Evolutionary conservation across 2,113 vertebrate species (phyloP), one percentile per base, ranked within the genome.

Genomic region (Chaetodon trifascialis): DNA sequence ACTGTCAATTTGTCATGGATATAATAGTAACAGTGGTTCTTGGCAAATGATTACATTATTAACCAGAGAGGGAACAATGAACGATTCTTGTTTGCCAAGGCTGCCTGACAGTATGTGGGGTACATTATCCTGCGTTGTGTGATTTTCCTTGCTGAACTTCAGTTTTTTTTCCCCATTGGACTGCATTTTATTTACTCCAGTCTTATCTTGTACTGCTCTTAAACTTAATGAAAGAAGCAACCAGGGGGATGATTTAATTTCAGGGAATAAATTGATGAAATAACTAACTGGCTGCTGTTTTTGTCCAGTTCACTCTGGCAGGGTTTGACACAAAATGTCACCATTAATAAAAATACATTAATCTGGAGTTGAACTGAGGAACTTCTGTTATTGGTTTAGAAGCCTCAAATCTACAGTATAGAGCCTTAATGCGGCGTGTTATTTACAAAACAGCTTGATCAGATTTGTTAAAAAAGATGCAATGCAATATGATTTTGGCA

Each of bases 1-100:
- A 77, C 74, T 38, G 81, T 78, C 67, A 83, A 90, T 94, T 93
- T 90, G 81, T 68, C 54, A 85, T 64, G 89, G 89, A 70, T 83
- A 69, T 88, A 82, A 90, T 84, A 86, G 86, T 83, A 79, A 70
- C 86, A 76, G 65, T 82, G 84, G 46, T 73, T 86, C 79, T 88
- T 90, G 82, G 82, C 69, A 87, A 92, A 79, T 88, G 47, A 86
- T 88, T 82, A 52, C 16, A 80, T 77, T 74, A 92, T 86, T 70
- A 91, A 73, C 73, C 55, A 56, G 4, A 75, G 66, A 66, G 16
- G 66, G 63, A 84, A 89, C 73, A 86, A 84, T 73, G 71, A 66
- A 65, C 79, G 77, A 76, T 76, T 71, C 59, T 78, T 80, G 78
- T 76, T 76, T 76, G 69, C 56, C 34, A 36, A 51, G 66, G 46